phyloP scores from a whole-genome alignment of 2,888 invertebrate species.

The Callosobruchus maculatus region DNA sequence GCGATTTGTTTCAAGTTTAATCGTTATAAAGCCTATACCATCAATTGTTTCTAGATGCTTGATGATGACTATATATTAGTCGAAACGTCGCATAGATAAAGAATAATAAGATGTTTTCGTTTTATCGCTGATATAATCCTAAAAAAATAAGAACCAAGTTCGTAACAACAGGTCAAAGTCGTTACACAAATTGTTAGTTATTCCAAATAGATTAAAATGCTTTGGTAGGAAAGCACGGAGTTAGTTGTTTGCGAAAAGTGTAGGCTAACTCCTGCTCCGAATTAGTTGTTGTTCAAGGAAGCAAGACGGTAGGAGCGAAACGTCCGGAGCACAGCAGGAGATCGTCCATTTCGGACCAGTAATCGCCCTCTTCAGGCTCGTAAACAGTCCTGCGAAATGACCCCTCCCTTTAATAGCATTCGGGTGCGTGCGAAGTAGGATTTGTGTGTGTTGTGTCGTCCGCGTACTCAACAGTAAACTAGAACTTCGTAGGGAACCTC shows the following conservation, averaged over 20 bases:
- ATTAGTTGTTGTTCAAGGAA: not conserved
- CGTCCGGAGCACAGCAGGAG: not conserved
- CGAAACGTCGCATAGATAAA: no score
- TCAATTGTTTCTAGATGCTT: no score
- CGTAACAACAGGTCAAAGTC: no score
- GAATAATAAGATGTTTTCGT: no score
- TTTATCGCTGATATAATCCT: no score
- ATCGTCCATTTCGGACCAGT: conserved; percentile 27
- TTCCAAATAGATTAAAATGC: no score
- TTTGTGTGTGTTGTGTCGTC: not conserved
- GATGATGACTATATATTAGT: no score
- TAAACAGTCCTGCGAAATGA: conserved; percentile 46
- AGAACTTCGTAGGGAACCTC: not conserved
- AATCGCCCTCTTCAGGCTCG: conserved; percentile 49
- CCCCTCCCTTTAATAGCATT: conserved; percentile 18
- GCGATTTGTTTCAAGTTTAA: no score
- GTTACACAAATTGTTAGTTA: no score
- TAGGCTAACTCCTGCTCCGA: not conserved
- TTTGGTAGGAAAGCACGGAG: no score
- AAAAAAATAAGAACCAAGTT: no score
- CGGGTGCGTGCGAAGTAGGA: not conserved
- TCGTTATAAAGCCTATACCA: no score
- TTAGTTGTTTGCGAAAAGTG: not conserved
- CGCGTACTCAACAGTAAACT: not conserved
- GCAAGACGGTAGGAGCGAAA: not conserved